A percentile compares a stretch with the other conserved stretches of the same genome.
Conservation (phyloP, 2,797 vertebrate genomes). For the Takifugu rubripes region DNA sequence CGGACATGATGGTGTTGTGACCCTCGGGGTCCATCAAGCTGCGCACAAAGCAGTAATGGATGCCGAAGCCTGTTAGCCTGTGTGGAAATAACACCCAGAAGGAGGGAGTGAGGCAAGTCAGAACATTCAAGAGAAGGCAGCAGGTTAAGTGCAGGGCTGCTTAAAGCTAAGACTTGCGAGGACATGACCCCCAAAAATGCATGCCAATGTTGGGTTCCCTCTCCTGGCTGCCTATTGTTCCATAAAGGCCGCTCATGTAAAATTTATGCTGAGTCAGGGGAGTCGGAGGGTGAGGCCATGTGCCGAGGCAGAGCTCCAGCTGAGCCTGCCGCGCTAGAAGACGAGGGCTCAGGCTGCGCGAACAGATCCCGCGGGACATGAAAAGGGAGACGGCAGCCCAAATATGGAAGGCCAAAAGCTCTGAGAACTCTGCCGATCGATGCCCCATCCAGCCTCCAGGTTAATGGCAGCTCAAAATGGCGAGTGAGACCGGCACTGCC, state of each 20-base stretch:
- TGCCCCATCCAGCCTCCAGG: slow-evolving; percentile 38
- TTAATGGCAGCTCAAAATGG: slow-evolving; percentile 48
- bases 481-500: slow-evolving; percentile 1
- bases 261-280: slow-evolving; percentile 56
- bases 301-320: slow-evolving; percentile 36
- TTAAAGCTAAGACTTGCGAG: no score
- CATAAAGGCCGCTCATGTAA: slow-evolving; percentile 66
- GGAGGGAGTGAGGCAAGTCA: not conserved
- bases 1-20: slow-evolving; percentile 80
- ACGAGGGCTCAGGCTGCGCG: slow-evolving; percentile 27
- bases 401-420: slow-evolving; percentile 40
- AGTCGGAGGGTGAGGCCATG: slow-evolving; percentile 37
- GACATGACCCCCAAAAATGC: slow-evolving; percentile 5
- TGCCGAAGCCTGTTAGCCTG: slow-evolving; percentile 93
- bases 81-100: slow-evolving; percentile 22
- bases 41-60: slow-evolving; percentile 96
- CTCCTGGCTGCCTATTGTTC: slow-evolving; percentile 49
- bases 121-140: not conserved
- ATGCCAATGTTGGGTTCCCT: slow-evolving; percentile 13
- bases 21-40: slow-evolving; percentile 90
- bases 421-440: slow-evolving; percentile 36
- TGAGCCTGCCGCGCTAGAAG: slow-evolving; percentile 12
- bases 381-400: slow-evolving; percentile 31
- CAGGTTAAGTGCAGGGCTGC: not conserved
- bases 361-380: slow-evolving; percentile 30